Base-by-base conservation (phyloP, 2,797 vertebrate species). In the Premnoplex brunnescens region DNA sequence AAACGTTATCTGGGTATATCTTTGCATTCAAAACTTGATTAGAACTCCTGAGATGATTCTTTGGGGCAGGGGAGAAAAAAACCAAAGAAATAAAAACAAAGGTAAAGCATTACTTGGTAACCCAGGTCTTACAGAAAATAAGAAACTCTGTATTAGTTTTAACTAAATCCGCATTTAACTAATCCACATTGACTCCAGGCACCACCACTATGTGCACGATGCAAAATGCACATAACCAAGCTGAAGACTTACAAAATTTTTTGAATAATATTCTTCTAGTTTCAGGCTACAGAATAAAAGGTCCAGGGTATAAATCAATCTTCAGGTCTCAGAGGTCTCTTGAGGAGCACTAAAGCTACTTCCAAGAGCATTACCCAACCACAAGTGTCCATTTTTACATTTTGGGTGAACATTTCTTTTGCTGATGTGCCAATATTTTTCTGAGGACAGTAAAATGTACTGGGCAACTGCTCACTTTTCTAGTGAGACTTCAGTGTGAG, bases 121-220 rank as follows among this genome's bases (percentile, higher is more conserved):
- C 10, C 14, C 37, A 46, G 22, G 18, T 23, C 17, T 56, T 23
- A 48, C 7, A 44, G 71, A 88, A 75, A 79, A 28, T 7, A 58
- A 58, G 19, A 48, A 66, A 71, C 30, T 77, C n/a, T 0, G 22
- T 39, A 59, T 81, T 48, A 20, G 7, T 36, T 88, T 80, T 59
- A 80, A 34, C 1, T 44, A 44, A 44, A 44, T 44, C 44, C 10
- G 20, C 44, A 44, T 21, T 44, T 44, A 44, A 21, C 44, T 44
- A 44, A 59, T 84, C 59, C 1, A 1, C 63, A 39, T 0, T 58
- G 36, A 46, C 54, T 69, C 39, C 52, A 19, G 56, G 52, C 46
- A 21, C 39, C 10, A 15, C 12, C 5, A 12, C 60, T 27, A 30
- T 0, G 0, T 0, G 9, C 14, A 19, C 1, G 5, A 78, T 10